Conservation (phyloP, 2,888 invertebrate genomes). For the Euproctis similis region DNA sequence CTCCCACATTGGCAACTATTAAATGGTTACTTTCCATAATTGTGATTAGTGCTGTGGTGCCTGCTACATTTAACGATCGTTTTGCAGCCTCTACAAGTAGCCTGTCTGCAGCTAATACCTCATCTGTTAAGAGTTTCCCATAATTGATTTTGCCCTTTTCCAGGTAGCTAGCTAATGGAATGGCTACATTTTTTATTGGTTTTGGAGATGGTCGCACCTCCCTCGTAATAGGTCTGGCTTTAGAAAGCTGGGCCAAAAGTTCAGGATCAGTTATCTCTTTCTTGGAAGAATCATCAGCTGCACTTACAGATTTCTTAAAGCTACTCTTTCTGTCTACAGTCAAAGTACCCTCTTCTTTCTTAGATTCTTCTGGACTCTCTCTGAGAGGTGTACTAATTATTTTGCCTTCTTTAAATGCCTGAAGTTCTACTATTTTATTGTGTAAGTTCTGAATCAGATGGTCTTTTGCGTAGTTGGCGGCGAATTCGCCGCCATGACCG, state of each 20-base stretch:
- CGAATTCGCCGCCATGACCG: constrained; percentile 96
- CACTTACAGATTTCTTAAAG: constrained; percentile 79
- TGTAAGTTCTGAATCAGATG: constrained; percentile 87
- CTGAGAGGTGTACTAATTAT: constrained; percentile 39
- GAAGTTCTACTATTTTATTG: constrained; percentile 84
- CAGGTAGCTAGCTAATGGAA: constrained; percentile 79
- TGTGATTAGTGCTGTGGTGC: constrained; percentile 94
- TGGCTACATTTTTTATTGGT: constrained; percentile 60
- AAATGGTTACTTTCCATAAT: constrained; percentile 87
- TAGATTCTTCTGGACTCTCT: constrained; percentile 49
- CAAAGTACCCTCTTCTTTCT: constrained; percentile 55
- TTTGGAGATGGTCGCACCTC: constrained; percentile 72
- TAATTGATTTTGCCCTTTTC: constrained; percentile 86
- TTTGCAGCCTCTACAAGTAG: constrained; percentile 89
- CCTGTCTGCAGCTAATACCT: constrained; percentile 89
- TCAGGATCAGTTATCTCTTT: constrained; percentile 82
- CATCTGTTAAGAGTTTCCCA: constrained; percentile 88
- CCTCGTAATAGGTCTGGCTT: constrained; percentile 74
- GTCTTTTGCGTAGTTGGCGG: constrained; percentile 93
- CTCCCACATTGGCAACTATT: constrained; percentile 96
- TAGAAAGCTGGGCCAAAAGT: constrained; percentile 79
- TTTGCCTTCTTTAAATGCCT: constrained; percentile 80
- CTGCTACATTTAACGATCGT: constrained; percentile 84
- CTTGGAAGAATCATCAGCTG: constrained; percentile 73
- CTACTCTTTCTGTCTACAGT: constrained; percentile 77